phyloP scores from a whole-genome alignment of 2,797 vertebrate genomes.

The Paramormyrops hopkinsi region DNA sequence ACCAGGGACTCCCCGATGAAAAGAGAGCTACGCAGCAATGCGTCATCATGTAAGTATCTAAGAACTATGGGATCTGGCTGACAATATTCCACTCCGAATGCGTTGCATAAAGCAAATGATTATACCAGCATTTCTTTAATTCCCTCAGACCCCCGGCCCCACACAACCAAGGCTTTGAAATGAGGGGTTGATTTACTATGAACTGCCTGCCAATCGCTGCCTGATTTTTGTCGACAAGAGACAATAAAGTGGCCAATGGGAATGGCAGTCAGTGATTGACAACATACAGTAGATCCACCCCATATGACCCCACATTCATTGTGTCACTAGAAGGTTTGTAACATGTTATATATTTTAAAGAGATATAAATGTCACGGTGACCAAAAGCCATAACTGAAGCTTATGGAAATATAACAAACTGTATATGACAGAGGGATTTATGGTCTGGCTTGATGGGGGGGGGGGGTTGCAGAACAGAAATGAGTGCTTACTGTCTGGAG shows the following conservation, averaged over 20 bases:
- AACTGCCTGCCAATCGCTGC: background rate
- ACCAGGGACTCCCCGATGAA: background rate
- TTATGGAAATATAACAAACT: background rate
- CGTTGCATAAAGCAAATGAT: background rate
- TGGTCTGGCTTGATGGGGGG: background rate
- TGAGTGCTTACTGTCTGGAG: background rate
- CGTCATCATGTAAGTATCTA: background rate
- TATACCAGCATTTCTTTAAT: background rate
- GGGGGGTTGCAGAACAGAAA: background rate
- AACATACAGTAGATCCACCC: background rate
- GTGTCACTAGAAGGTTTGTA: background rate
- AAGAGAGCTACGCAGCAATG: background rate
- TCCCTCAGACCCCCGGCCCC: background rate
- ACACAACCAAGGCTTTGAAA: background rate
- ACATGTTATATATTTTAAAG: background rate
- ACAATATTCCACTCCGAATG: background rate
- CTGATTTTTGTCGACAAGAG: background rate
- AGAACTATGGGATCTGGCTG: background rate
- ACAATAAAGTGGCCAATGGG: background rate
- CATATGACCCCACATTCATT: background rate
- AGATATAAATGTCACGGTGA: background rate
- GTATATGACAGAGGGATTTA: background rate
- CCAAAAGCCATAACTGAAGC: background rate
- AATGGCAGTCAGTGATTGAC: background rate
- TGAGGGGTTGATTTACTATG: background rate